Evolutionary conservation across 2,113 vertebrate species (phyloP), one percentile per base, ranked within the genome.

Genomic region (Vimba vimba): DNA sequence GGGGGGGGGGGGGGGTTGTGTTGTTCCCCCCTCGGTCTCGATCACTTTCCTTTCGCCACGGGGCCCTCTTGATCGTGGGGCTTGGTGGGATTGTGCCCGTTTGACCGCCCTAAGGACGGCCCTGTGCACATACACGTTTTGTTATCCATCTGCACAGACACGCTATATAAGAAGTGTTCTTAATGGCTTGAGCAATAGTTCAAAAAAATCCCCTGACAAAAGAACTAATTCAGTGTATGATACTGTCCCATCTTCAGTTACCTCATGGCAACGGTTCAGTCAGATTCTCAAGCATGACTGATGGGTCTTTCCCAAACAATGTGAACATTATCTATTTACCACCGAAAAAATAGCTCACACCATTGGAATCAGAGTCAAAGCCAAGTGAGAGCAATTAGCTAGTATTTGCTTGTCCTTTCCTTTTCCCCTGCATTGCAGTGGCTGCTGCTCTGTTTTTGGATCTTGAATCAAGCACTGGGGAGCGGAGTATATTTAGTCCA

Each of bases 251-350:
- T 76, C 79, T 86, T 84, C 57, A 80, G 79, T 86, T 86, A 88
- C 79, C 33, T 80, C 27, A 66, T 50, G 59, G 76, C 52, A 75
- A 68, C 45, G 75, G 45, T 77, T 86, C 57, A 86, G 25, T 80
- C 50, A 55, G 15, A 75, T 60, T 84, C 39, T 84, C 85, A 88
- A 79, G 60, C 47, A 73, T 84, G 81, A 77, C 86, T 84, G 78
- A 78, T 88, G 82, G 78, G 68, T 15, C 55, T 75, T 86, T 75
- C 36, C 81, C 68, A 75, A 71, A 73, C n/a, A 62, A 86, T 73
- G 77, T 75, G 84, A 88, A 88, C 75, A 88, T 83, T 79, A 86
- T 88, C 82, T 77, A 55, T 64, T n/a, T 84, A 77, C 74, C 66
- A 79, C 36, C 4, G 12, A 79, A 83, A 43, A 83, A 86, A n/a